phyloP scores from a whole-genome alignment of 2,888 invertebrate genomes.

The Andrena hattorfiana region DNA sequence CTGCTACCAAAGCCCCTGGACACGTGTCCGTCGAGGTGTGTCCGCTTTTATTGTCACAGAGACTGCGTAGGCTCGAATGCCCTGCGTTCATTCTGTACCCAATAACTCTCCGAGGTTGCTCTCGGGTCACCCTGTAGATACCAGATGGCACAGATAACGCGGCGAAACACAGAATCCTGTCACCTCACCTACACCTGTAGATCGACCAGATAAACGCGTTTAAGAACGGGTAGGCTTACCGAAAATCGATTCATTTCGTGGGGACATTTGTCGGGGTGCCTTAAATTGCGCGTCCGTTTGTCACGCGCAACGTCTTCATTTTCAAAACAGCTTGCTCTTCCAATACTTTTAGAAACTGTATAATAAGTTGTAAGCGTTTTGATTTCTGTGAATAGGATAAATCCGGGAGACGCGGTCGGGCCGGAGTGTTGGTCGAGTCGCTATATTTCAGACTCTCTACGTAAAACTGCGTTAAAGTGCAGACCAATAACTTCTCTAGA shows the following conservation, averaged over 20 bases:
- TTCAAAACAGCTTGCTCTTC: neutral
- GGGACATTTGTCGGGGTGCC: neutral
- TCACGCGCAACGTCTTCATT: neutral
- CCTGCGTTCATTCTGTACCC: slow-evolving; percentile 14
- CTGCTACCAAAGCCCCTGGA: slow-evolving; percentile 8
- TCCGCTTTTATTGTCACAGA: slow-evolving; percentile 44
- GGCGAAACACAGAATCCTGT: slow-evolving; percentile 28
- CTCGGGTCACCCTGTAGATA: slow-evolving; percentile 45
- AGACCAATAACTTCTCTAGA: too few species aligned
- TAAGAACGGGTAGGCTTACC: neutral
- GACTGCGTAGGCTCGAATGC: slow-evolving; percentile 44
- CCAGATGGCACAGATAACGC: slow-evolving; percentile 48
- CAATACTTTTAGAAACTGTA: neutral
- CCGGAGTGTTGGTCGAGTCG: too few species aligned
- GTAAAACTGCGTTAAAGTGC: too few species aligned
- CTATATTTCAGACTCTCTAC: too few species aligned
- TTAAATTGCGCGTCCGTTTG: neutral
- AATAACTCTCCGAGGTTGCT: slow-evolving; percentile 32
- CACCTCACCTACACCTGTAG: slow-evolving; percentile 54
- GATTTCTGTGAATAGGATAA: too few species aligned
- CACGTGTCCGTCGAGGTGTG: slow-evolving; percentile 57
- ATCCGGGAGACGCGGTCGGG: too few species aligned
- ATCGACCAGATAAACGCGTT: slow-evolving; percentile 34
- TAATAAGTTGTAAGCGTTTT: too few species aligned
- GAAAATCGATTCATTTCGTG: slow-evolving; percentile 13